A percentile compares a stretch with the other conserved stretches of the same genome.
phyloP scores from a whole-genome alignment of 2,888 invertebrate species.

The Boloria euphrosyne region DNA sequence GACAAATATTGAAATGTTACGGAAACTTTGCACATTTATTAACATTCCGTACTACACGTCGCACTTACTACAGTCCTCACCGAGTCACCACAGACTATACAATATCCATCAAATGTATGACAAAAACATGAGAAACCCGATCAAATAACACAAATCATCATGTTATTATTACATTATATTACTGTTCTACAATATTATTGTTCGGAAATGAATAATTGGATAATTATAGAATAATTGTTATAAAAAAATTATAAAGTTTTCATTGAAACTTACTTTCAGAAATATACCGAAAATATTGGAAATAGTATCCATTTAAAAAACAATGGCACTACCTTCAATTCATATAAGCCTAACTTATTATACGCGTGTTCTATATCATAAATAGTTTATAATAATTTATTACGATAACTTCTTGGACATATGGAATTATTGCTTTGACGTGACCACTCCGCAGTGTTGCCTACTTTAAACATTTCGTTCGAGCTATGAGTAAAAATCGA shows the following conservation, averaged over 20 bases:
- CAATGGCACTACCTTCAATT: constrained; percentile 11
- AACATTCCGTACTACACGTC: constrained; percentile 17
- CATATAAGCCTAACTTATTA: constrained; percentile 12
- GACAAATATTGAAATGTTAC: constrained; percentile 27
- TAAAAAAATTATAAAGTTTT: too few relatives aligned
- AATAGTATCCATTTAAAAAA: constrained; percentile 15
- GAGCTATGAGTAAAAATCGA: constrained; percentile 2
- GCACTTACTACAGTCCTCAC: constrained; percentile 27
- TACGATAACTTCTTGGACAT: constrained; percentile 11
- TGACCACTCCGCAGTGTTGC: constrained; percentile 11
- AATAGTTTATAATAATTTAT: not conserved
- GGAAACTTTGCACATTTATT: constrained; percentile 13
- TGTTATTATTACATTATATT: too few relatives aligned
- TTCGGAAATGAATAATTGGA: too few relatives aligned
- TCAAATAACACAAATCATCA: not conserved
- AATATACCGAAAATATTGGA: not conserved
- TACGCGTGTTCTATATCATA: constrained; percentile 10
- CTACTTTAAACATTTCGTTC: not conserved
- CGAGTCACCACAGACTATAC: constrained; percentile 15
- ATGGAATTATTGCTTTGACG: constrained; percentile 16
- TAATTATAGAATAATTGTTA: too few relatives aligned
- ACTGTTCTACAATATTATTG: too few relatives aligned
- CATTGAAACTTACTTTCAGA: too few relatives aligned
- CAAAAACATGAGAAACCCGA: constrained; percentile 1
- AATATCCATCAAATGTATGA: not conserved